phyloP scores from a whole-genome alignment of 2,113 vertebrate genomes.

The Tragelaphus buxtoni region DNA sequence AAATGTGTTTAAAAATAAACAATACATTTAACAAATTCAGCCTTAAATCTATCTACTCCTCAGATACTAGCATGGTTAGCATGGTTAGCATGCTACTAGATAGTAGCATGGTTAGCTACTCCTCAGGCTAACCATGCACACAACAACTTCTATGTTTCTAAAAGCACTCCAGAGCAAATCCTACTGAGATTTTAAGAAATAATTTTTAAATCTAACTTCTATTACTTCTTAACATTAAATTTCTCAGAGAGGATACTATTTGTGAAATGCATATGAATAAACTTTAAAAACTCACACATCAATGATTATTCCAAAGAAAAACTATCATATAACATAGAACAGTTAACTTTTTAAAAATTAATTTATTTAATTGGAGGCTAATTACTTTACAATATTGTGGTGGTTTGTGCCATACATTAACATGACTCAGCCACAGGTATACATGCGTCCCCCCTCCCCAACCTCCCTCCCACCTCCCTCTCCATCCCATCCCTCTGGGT shows the following conservation, averaged over 20 bases:
- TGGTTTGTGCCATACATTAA: not conserved
- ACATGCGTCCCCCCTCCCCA: not conserved
- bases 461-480: not conserved
- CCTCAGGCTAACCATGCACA: not conserved
- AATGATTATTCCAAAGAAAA: constrained; percentile 19
- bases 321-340: not conserved
- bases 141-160: constrained; percentile 8
- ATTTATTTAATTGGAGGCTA: not conserved
- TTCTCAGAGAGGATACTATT: not conserved
- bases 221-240: constrained; percentile 28
- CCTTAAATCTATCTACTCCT: constrained; percentile 13
- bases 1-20: constrained; percentile 1
- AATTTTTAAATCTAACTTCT: constrained; percentile 19
- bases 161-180: not conserved
- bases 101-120: no score
- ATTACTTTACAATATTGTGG: not conserved
- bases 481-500: not conserved
- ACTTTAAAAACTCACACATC: not conserved
- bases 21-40: not conserved
- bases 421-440: not conserved
- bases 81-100: no score
- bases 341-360: not conserved
- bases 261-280: not conserved
- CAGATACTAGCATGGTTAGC: no score
- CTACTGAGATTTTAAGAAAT: not conserved